Conservation (phyloP, 2,888 invertebrate genomes). For the Caenorhabditis angaria region DNA sequence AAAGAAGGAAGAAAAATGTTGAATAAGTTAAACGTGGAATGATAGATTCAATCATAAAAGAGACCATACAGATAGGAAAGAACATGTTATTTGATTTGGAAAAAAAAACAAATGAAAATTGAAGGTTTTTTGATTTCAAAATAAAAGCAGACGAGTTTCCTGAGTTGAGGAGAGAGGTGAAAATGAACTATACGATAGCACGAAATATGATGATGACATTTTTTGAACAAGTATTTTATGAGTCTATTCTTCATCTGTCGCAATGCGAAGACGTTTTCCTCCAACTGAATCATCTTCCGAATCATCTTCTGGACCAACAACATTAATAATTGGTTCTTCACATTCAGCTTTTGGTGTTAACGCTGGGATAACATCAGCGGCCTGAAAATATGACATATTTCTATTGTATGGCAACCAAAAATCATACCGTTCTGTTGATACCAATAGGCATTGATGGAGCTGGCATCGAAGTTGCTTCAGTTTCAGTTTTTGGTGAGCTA, state of each 20-base stretch:
- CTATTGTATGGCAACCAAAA: not conserved
- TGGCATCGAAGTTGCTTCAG: conserved; percentile 8
- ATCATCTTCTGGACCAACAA: conserved; percentile 24
- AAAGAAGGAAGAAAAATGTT: too few relatives aligned
- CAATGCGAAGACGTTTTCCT: conserved; percentile 51
- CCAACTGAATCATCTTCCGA: conserved; percentile 42
- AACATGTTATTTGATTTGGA: too few relatives aligned
- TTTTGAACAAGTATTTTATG: not conserved
- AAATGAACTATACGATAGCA: too few relatives aligned
- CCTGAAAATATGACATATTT: conserved; percentile 16
- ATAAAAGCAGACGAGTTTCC: too few relatives aligned
- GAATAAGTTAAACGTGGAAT: too few relatives aligned
- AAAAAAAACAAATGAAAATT: too few relatives aligned
- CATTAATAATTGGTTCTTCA: conserved; percentile 4
- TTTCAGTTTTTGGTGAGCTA: conserved; percentile 15
- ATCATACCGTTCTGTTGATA: conserved; percentile 29
- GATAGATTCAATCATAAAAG: too few relatives aligned
- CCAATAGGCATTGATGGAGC: conserved; percentile 20
- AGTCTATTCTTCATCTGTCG: conserved; percentile 50
- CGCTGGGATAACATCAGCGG: conserved; percentile 9
- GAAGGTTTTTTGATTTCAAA: too few relatives aligned
- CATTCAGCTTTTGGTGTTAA: conserved; percentile 24
- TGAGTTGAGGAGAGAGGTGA: too few relatives aligned
- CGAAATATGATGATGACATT: not conserved
- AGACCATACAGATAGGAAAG: too few relatives aligned